These are phyloP conservation scores for Macropis europaea DNA, from an alignment of 2,888 invertebrate genomes.

Conservation along the genomic window DNA sequence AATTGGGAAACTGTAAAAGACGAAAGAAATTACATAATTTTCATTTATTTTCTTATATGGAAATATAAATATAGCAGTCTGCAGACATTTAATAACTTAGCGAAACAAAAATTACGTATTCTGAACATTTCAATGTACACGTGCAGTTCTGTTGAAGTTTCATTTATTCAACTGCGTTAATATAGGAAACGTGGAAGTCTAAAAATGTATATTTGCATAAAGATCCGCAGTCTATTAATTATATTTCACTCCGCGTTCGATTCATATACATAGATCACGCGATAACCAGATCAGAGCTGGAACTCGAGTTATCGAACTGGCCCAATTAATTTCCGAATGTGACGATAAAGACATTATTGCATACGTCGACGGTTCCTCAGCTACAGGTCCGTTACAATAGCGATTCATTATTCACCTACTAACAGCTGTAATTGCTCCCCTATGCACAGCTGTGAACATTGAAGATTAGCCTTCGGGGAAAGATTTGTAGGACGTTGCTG, in stretches of 20 bases:
- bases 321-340: conserved; percentile 1
- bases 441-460: conserved; percentile 5
- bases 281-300: neutral
- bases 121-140: too few species aligned
- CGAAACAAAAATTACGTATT: too few species aligned
- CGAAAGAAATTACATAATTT: too few species aligned
- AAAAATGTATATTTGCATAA: too few species aligned
- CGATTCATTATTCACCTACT: neutral
- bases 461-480: neutral
- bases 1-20: too few species aligned
- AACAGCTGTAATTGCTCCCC: conserved; percentile 29
- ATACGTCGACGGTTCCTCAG: neutral
- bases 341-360: neutral
- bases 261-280: neutral
- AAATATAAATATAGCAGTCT: too few species aligned
- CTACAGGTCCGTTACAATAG: neutral
- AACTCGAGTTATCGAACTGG: neutral
- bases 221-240: neutral
- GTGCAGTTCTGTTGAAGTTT: too few species aligned
- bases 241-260: neutral
- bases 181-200: too few species aligned
- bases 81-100: too few species aligned
- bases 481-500: neutral
- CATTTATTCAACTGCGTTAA: too few species aligned
- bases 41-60: too few species aligned